Base-by-base conservation (phyloP, 2,113 vertebrate genomes). In the Sander vitreus region DNA sequence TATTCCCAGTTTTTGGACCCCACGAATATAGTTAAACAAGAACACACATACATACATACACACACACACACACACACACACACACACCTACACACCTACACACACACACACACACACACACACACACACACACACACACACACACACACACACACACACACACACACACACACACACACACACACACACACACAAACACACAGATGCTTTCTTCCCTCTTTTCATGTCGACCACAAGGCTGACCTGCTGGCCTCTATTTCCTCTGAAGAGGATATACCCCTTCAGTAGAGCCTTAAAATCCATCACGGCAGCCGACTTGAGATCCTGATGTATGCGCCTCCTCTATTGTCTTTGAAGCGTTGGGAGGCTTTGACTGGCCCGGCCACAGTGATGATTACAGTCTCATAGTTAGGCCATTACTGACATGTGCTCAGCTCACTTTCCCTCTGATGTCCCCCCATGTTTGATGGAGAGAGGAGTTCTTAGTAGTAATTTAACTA, bases 261-360 rank as follows among this genome's bases (percentile, higher is more conserved):
- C 92, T 91, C 80, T 71, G 71, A 88, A 78, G 85, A 91, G 89
- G 82, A 89, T 90, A 82, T 88, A 85, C 83, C 80, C 72, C 83
- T 71, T 89, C 85, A 90, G 73, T 48, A 73, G 76, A 86, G 85
- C 78, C 82, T 85, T 85, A 81, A 89, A 88, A 92, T 85, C 89
- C 86, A 91, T 93, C 87, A 91, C 58, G 53, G 81, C 71, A 73
- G 75, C 88, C 13, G 72, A 82, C 74, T 81, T 60, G 50, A 81
- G 87, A 77, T 80, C 66, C 68, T 83, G 84, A 85, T 80, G 66
- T 77, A 73, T 85, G 73, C 51, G 48, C 63, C 87, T 89, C 71
- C 85, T 85, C 85, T 70, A 89, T 91, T 93, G 93, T 94, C 92
- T 95, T 93, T 93, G 92, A 94, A 93, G 90, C 78, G n/a, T 78